phyloP scores from a whole-genome alignment of 2,888 invertebrate genomes.

The Dendrolimus pini region DNA sequence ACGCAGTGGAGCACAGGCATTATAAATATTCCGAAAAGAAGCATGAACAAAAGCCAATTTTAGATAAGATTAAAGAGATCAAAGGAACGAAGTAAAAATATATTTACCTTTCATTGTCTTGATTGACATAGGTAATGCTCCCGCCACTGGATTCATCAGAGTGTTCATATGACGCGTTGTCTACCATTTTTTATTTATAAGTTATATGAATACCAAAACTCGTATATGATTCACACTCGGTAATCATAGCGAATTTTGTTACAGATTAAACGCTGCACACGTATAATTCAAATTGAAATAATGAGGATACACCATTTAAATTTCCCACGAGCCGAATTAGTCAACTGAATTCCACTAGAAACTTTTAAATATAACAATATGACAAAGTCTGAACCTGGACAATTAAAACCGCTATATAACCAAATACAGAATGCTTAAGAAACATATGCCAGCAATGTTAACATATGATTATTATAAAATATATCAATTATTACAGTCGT shows the following conservation, averaged over 20 bases:
- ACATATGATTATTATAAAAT: too few relatives aligned
- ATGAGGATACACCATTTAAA: not conserved
- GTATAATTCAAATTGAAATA: not conserved
- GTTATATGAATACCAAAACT: constrained; percentile 18
- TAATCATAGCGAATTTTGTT: constrained; percentile 17
- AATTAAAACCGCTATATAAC: too few relatives aligned
- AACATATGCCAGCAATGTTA: too few relatives aligned
- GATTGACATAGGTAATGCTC: constrained; percentile 21
- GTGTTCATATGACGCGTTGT: constrained; percentile 63
- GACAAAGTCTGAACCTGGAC: too few relatives aligned
- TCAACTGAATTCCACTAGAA: too few relatives aligned
- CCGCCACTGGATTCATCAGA: constrained; percentile 63
- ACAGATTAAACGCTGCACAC: not conserved
- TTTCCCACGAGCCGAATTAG: not conserved
- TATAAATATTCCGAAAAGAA: not conserved
- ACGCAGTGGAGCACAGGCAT: too few relatives aligned
- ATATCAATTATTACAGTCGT: too few relatives aligned
- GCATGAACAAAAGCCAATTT: not conserved
- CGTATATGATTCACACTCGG: constrained; percentile 16
- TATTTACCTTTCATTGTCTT: constrained; percentile 39
- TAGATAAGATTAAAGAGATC: not conserved
- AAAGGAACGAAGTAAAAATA: not conserved
- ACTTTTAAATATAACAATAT: too few relatives aligned
- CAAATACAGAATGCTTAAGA: too few relatives aligned
- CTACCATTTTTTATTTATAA: constrained; percentile 45